Base-by-base conservation (phyloP, 2,888 invertebrate species). In the Ophion ventricosus region DNA sequence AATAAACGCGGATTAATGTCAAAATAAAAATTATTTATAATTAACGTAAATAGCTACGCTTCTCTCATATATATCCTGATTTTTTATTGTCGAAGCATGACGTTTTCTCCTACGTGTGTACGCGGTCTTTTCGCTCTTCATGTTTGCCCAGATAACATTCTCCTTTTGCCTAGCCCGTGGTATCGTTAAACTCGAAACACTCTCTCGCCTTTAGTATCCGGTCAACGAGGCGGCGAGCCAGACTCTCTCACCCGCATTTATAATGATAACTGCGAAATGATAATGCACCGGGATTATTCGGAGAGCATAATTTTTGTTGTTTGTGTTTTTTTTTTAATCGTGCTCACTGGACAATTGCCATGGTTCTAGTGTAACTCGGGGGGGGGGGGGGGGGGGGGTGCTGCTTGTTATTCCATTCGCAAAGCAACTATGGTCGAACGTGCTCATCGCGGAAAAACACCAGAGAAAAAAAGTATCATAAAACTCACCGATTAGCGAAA, bases 201-300 rank as follows among this genome's bases (percentile, higher is more conserved):
- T 76, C 29, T 49, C 74, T 76, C 64, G n/a, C n/a, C 40, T 49
- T 17, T 20, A 7, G 29, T 63, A 57, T 70, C 70, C 64, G 64
- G 63, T 76, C 70, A 80, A 43, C 57, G 63, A 40, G 56, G 57
- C 56, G 66, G 64, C 49, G 35, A 74, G 66, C 74, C 49, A 72
- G 72, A 74, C 25, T 4, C 64, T 5, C 76, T n/a, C 29, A 35
- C 20, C 29, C 43, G 35, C 23, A 26, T 72, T 66, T 26, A 43
- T 57, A 76, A 64, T 57, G 63, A 56, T 69, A 72, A 66, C 64
- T 43, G 23, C 29, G 17, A 29, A n/a, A 57, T 35, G 49, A 72
- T 76, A 81, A 70, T 76, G 76, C 70, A 20, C 57, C 43, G 43
- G 57, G 29, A 72, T 72, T 81, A 81, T 76, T 43, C 70, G 66